Conservation (phyloP, 2,113 vertebrate species). For the Spheniscus mendiculus region DNA sequence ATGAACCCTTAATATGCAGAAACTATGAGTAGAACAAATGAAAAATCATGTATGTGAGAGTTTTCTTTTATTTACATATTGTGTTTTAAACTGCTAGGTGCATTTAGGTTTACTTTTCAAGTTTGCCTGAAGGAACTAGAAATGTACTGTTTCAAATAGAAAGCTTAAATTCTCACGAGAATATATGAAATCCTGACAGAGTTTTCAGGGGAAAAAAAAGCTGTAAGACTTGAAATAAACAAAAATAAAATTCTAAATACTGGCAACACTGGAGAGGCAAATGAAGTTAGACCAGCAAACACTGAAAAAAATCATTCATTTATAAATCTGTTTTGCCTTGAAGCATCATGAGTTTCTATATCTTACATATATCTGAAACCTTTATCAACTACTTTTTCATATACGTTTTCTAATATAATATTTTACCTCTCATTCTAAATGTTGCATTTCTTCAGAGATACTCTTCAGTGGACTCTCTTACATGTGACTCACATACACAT, state of each 20-base stretch:
- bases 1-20: not conserved
- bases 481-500: fast-evolving
- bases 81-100: not conserved
- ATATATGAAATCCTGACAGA: not conserved
- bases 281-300: not conserved
- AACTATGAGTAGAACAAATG: not conserved
- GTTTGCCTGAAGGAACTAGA: not conserved
- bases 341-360: not conserved
- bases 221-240: not conserved
- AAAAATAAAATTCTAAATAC: not conserved
- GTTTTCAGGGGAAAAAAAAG: not conserved
- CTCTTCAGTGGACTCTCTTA: not conserved
- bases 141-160: not conserved
- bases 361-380: not conserved
- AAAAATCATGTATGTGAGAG: not conserved
- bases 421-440: not conserved
- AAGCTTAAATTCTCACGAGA: not conserved
- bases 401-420: not conserved
- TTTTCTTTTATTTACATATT: not conserved
- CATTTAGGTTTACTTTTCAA: not conserved
- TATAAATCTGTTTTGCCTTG: not conserved
- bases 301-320: not conserved
- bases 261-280: not conserved
- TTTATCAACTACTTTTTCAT: not conserved
- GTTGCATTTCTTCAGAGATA: not conserved